Evolutionary conservation across 2,797 vertebrate genomes (phyloP).

Genomic region (Eidolon dupreanum): DNA sequence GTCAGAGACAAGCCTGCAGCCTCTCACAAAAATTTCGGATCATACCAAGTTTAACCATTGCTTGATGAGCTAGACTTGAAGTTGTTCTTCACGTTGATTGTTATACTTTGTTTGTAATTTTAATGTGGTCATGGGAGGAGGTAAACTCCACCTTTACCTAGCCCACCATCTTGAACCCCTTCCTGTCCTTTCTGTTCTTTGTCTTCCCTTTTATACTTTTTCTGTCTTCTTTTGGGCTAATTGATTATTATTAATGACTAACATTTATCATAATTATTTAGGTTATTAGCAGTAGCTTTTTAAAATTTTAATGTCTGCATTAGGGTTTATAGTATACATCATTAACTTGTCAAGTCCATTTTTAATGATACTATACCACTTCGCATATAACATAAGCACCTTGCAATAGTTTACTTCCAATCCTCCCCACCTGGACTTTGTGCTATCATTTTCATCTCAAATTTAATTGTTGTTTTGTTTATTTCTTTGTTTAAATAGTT

Average conservation of each 20-base stretch:
- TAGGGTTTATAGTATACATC: neutral
- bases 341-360: neutral
- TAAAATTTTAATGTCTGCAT: neutral
- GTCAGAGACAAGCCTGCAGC: too few species aligned
- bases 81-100: too few species aligned
- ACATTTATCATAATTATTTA: neutral
- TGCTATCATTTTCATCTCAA: neutral
- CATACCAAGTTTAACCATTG: too few species aligned
- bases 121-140: too few species aligned
- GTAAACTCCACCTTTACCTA: too few species aligned
- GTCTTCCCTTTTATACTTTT: neutral
- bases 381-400: neutral
- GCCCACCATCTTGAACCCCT: too few species aligned
- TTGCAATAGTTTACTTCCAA: neutral
- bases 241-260: neutral
- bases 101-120: too few species aligned
- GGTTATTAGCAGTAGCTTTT: neutral
- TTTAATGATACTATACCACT: neutral
- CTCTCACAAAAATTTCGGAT: too few species aligned
- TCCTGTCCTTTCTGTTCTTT: too few species aligned
- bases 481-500: neutral
- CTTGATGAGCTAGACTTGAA: too few species aligned
- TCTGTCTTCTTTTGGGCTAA: neutral
- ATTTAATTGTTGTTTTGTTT: neutral
- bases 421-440: neutral